Evolutionary conservation across 2,113 vertebrate genomes (phyloP).

Genomic region (Pteronura brasiliensis): DNA sequence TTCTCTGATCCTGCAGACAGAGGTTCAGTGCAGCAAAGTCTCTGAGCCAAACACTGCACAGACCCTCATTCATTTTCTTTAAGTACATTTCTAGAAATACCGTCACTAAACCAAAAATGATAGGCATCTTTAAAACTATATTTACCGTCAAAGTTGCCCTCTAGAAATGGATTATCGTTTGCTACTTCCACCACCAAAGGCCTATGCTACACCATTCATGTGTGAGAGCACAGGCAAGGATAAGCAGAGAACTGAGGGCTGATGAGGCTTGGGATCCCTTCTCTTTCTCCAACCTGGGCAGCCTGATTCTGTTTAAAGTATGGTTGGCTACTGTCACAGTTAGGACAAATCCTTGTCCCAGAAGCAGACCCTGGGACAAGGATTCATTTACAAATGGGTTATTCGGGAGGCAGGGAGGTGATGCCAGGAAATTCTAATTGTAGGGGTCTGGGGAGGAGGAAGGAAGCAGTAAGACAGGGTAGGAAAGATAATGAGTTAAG

Average conservation of each 20-base stretch:
- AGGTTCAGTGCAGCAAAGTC: background rate
- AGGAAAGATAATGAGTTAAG: background rate
- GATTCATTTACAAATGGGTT: background rate
- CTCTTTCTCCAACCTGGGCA: background rate
- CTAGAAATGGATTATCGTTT: background rate
- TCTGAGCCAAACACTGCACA: background rate
- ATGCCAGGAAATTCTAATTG: background rate
- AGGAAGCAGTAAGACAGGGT: background rate
- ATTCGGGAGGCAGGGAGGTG: background rate
- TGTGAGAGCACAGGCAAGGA: background rate
- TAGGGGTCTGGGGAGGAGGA: background rate
- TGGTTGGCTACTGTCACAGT: background rate
- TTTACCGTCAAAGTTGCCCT: background rate
- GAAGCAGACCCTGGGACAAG: background rate
- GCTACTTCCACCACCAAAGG: background rate
- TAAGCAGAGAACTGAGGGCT: background rate
- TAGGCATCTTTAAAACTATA: background rate
- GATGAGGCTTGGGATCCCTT: background rate
- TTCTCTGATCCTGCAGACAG: background rate
- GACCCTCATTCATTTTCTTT: constrained; percentile 1
- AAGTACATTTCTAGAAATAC: constrained; percentile 27
- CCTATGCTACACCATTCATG: background rate
- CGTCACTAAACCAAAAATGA: background rate
- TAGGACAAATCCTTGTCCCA: no score
- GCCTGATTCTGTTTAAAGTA: background rate